A percentile compares a stretch with the other conserved stretches of the same genome.
phyloP scores from a whole-genome alignment of 2,888 invertebrate species.

The Limnephilus marmoratus region DNA sequence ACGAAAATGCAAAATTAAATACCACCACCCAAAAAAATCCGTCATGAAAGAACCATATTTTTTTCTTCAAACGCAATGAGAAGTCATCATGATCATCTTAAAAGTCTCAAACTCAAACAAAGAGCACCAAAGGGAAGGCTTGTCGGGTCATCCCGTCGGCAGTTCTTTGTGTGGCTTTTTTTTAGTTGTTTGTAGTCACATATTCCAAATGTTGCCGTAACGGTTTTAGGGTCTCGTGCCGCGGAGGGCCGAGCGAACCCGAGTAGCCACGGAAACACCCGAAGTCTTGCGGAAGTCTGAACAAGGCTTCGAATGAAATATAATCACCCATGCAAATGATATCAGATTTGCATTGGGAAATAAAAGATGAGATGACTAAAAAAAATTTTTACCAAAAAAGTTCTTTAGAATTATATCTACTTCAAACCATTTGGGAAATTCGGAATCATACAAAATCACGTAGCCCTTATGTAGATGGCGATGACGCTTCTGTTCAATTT shows the following conservation, averaged over 20 bases:
- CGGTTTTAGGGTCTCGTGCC: constrained; percentile 60
- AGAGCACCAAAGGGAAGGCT: background rate
- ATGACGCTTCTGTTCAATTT: too few species aligned
- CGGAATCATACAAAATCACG: too few species aligned
- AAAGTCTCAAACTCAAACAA: background rate
- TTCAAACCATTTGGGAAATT: too few species aligned
- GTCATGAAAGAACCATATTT: background rate
- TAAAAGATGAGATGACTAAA: too few species aligned
- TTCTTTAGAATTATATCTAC: too few species aligned
- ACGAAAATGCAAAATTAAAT: background rate
- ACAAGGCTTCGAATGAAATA: background rate
- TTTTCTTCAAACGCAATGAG: background rate
- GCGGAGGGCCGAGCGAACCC: constrained; percentile 44
- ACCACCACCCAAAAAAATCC: background rate
- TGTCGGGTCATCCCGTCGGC: background rate
- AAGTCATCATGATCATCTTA: background rate
- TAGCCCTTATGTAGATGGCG: too few species aligned
- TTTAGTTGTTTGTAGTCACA: constrained; percentile 2
- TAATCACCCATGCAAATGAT: background rate
- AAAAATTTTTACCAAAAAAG: background rate
- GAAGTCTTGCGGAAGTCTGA: background rate
- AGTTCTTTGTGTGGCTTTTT: constrained; percentile 31
- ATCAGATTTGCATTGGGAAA: background rate
- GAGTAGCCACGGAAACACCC: constrained; percentile 37
- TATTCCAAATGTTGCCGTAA: constrained; percentile 50